Base-by-base conservation (phyloP, 2,888 invertebrate genomes). In the Agrotis exclamationis region DNA sequence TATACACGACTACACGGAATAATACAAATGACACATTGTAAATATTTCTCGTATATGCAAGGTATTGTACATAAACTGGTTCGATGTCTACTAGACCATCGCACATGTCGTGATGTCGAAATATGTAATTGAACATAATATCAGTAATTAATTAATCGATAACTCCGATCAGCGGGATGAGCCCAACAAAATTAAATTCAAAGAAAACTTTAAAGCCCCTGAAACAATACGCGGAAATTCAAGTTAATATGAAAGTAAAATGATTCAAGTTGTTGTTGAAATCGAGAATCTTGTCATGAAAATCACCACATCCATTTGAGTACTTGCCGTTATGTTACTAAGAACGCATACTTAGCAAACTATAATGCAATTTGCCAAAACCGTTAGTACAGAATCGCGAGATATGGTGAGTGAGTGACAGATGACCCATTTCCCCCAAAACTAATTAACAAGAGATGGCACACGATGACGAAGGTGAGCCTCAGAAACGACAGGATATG, bases 341-440 rank as follows among this genome's bases (percentile, higher is more conserved):
- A 24, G 11, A 50, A 57, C 18, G 48, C 11, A 2, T 3, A 24
- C 62, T 59, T 45, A 48, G 16, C 22, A 33, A 76, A 69, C 56
- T n/a, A 20, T 45, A 18, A 44, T 56, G 20, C 9, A 69, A 69
- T 50, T 69, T 54, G 7, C 20, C 24, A 59, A 74, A 71, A 63
- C 47, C n/a, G 44, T 70, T 65, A 66, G 64, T 63, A 33, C 13
- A 39, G 14, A 65, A 63, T 63, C 60, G 64, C 33, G 53, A 63
- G 70, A 63, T 22, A 48, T 74, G 60, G 62, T 74, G 66, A 80
- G 67, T 67, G 59, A 79, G 79, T 79, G 69, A 77, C 54, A 50
- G 48, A 62, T 66, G 70, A 78, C 79, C 79, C 58, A 71, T 74
- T 74, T 83, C 63, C 45, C 63, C 50, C 20, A 48, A 74, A 79